A percentile compares a stretch with the other conserved stretches of the same genome.
Conservation (phyloP, 2,797 vertebrate species). For the Microctenopoma stevenorrisi region DNA sequence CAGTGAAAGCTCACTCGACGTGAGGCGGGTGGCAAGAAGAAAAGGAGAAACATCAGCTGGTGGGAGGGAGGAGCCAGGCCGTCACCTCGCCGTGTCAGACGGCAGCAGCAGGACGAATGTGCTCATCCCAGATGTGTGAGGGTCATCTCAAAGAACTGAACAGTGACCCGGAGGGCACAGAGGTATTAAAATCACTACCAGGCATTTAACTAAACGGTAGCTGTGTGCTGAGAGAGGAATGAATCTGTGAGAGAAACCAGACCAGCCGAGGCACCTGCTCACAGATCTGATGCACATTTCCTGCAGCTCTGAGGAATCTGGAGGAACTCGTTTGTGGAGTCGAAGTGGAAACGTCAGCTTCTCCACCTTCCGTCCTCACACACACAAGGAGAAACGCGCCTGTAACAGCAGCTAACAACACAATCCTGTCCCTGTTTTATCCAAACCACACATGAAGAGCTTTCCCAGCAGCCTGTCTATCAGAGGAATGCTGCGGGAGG, state of each 20-base stretch:
- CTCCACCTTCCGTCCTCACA: too few relatives aligned
- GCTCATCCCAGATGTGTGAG: too few relatives aligned
- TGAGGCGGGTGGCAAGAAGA: slow-evolving; percentile 1
- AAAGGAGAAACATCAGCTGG: neutral
- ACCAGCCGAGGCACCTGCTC: neutral
- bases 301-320: slow-evolving; percentile 21
- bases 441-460: neutral
- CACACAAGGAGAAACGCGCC: too few relatives aligned
- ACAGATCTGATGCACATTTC: neutral
- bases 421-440: too few relatives aligned
- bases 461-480: neutral
- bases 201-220: too few relatives aligned
- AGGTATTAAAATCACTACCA: too few relatives aligned
- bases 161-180: too few relatives aligned
- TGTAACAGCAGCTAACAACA: too few relatives aligned
- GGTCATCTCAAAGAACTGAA: too few relatives aligned
- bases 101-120: neutral
- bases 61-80: slow-evolving; percentile 25
- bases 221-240: too few relatives aligned
- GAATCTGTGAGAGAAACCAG: neutral
- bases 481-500: slow-evolving; percentile 29
- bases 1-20: slow-evolving; percentile 43
- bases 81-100: slow-evolving; percentile 50
- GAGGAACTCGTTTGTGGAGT: slow-evolving; percentile 55
- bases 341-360: neutral